A percentile compares a stretch with the other conserved stretches of the same genome.
phyloP scores from a whole-genome alignment of 2,797 vertebrate species.

The Heliangelus exortis region DNA sequence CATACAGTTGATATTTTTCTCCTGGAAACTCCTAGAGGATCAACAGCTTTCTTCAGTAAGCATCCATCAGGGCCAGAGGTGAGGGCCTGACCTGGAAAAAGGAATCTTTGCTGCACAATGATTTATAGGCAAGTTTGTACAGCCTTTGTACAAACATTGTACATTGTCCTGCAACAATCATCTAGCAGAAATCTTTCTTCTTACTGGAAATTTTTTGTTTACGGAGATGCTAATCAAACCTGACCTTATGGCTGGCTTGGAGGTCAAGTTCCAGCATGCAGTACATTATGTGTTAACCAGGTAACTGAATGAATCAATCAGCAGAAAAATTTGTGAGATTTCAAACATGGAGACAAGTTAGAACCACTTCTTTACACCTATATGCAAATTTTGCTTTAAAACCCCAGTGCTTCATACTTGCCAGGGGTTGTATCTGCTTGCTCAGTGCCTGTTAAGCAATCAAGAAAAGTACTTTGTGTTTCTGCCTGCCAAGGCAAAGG shows the following conservation, averaged over 20 bases:
- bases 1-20: neutral
- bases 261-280: conserved; percentile 31
- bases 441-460: neutral
- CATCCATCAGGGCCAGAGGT: neutral
- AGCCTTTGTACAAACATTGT: neutral
- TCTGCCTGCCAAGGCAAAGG: neutral
- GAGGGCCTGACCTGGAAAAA: neutral
- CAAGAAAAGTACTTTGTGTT: neutral
- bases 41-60: neutral
- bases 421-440: neutral
- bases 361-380: conserved; percentile 27
- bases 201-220: conserved; percentile 45
- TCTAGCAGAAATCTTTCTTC: neutral
- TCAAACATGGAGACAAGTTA: conserved; percentile 28
- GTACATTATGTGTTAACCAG: neutral
- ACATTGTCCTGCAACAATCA: neutral
- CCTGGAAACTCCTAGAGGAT: neutral
- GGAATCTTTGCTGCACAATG: neutral
- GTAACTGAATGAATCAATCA: conserved; percentile 46
- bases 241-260: neutral
- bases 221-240: neutral
- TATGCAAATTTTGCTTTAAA: neutral
- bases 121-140: neutral
- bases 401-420: fast-evolving
- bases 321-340: conserved; percentile 30